Evolutionary conservation across 2,888 invertebrate species (phyloP), one percentile per base, ranked within the genome.

Genomic region (Ormyrus labotus): DNA sequence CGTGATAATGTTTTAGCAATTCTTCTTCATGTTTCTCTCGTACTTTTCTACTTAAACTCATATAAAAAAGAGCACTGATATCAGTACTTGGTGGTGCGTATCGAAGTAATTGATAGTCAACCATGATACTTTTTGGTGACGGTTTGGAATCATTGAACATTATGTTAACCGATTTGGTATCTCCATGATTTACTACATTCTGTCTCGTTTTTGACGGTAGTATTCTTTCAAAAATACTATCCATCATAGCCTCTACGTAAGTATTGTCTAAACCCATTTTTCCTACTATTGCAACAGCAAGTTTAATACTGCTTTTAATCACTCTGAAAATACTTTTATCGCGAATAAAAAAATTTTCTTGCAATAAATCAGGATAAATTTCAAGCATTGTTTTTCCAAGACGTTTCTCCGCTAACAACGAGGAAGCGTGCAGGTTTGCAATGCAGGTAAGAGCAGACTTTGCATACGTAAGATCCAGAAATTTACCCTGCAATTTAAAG

Each of bases 101-200:
- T 47, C 94, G 92, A 0, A 93, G 91, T 70, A 95, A 91, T 89
- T 95, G 95, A 85, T 94, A 96, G 88, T 96, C 96, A 4, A 96
- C 93, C 10, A 96, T 87, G 57, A 94, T 87, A 34, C 94, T 94
- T 51, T 93, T 92, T 7, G 68, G 75, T 9, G 50, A 1, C 2
- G 75, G 67, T 5, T 63, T 8, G 0, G 63, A 70, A 63, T 72
- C 45, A 9, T 78, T 72, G 47, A 78, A 65, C 71, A 79, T 74
- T 9, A 79, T 8, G n/a, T 79, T 79, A 63, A 34, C 61, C 2
- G 61, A 67, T n/a, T 48, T 47, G 48, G 48, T 50, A 19, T 73
- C 79, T 2, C 79, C 79, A n/a, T 79, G 79, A 51, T 57, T 61
- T 47, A 79, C 5, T 6, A 73, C 79, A 94, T 78, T 78, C 6